Evolutionary conservation across 2,113 vertebrate species (phyloP).

Genomic region (Romanogobio albipinnatus): DNA sequence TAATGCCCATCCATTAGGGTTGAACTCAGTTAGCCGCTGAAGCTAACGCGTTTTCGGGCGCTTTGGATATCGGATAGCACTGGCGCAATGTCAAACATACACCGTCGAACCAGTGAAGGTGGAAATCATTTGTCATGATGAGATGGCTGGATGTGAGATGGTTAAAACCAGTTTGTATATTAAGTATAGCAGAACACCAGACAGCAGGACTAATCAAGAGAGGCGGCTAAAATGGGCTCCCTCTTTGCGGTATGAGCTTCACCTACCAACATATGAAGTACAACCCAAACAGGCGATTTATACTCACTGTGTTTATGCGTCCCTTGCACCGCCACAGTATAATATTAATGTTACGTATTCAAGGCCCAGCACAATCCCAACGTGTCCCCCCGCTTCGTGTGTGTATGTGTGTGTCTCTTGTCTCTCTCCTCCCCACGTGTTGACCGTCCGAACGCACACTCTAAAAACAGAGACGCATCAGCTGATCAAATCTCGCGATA

Average conservation of each 20-base stretch:
- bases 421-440: conserved; percentile 77
- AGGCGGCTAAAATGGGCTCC: background rate
- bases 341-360: conserved; percentile 45
- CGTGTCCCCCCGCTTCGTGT: conserved; percentile 49
- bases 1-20: background rate
- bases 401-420: conserved; percentile 57
- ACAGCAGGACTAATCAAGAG: conserved; percentile 21
- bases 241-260: background rate
- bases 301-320: conserved; percentile 71
- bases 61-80: background rate
- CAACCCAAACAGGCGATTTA: background rate
- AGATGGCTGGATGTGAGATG: background rate
- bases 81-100: conserved; percentile 28
- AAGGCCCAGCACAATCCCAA: conserved; percentile 53
- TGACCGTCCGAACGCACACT: conserved; percentile 68
- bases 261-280: background rate
- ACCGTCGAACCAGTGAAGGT: background rate
- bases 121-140: background rate
- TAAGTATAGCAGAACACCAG: conserved; percentile 35
- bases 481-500: conserved; percentile 79
- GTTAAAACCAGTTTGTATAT: background rate
- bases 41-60: conserved; percentile 3
- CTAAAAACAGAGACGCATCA: conserved; percentile 75
- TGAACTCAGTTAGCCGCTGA: background rate
- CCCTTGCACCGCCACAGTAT: conserved; percentile 67